These are phyloP conservation scores for Dendropsophus ebraccatus DNA, from an alignment of 2,113 vertebrate genomes.

Conservation along the genomic window DNA sequence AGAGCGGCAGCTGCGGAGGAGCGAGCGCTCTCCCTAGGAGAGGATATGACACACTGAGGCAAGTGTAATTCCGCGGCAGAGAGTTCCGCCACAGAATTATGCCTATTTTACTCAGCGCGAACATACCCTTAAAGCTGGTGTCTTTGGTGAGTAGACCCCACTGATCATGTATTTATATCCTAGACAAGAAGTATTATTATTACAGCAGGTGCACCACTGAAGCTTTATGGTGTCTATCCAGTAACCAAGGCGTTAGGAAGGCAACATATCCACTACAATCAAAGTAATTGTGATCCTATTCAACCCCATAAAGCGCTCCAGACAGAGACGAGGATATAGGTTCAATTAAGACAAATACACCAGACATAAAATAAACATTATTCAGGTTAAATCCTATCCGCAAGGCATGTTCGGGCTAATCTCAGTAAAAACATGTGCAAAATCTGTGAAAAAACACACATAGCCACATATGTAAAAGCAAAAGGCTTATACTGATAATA, in stretches of 20 bases:
- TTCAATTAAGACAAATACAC: conserved; percentile 42
- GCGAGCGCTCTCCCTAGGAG: too few relatives aligned
- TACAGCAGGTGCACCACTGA: conserved; percentile 9
- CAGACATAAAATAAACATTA: conserved; percentile 56
- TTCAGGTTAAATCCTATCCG: conserved; percentile 25
- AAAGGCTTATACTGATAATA: conserved; percentile 38
- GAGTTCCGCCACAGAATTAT: too few relatives aligned
- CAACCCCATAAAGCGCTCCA: neutral
- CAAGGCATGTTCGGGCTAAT: conserved; percentile 34
- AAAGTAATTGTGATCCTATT: conserved; percentile 28
- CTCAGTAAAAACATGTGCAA: conserved; percentile 45
- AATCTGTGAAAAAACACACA: conserved; percentile 47
- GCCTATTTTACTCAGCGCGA: too few relatives aligned
- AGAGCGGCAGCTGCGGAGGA: too few relatives aligned
- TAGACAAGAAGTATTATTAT: neutral
- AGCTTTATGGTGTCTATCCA: neutral
- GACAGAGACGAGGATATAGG: conserved; percentile 7
- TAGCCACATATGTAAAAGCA: conserved; percentile 8
- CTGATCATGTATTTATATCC: neutral
- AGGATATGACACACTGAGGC: too few relatives aligned
- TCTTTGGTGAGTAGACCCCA: too few relatives aligned
- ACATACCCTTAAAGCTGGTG: too few relatives aligned
- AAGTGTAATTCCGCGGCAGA: too few relatives aligned
- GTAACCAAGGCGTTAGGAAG: neutral
- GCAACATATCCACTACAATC: conserved; percentile 16